Evolutionary conservation across 1,140 invertebrate genomes (phyloP).

Genomic region (Microplitis demolitor): DNA sequence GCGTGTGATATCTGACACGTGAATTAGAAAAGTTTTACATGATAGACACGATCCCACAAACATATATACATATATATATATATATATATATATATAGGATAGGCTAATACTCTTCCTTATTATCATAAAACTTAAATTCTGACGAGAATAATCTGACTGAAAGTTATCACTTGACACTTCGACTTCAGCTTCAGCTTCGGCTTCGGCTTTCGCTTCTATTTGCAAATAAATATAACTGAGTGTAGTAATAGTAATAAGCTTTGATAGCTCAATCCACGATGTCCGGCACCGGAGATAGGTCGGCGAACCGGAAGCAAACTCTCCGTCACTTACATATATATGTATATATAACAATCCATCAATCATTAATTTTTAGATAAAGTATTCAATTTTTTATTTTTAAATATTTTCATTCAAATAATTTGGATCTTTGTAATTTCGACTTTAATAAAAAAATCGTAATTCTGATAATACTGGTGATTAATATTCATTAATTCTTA

Average conservation of each 20-base stretch:
- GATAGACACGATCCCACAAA: background rate
- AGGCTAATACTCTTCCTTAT: constrained; percentile 9
- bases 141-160: too few species aligned
- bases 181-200: constrained; percentile 25
- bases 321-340: constrained; percentile 22
- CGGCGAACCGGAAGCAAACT: constrained; percentile 49
- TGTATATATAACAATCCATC: background rate
- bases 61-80: background rate
- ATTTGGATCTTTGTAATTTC: too few species aligned
- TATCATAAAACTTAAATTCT: constrained; percentile 13
- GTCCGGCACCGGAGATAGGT: constrained; percentile 52
- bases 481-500: too few species aligned
- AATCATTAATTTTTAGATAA: background rate
- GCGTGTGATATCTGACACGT: background rate
- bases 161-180: constrained; percentile 22
- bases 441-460: too few species aligned
- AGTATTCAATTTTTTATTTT: background rate
- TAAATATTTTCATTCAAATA: too few species aligned
- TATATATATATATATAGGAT: background rate
- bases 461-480: too few species aligned
- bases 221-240: too few species aligned
- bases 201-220: too few species aligned
- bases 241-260: constrained; percentile 40
- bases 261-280: constrained; percentile 59
- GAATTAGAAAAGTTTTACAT: background rate